phyloP scores from a whole-genome alignment of 2,888 invertebrate species.

The Tenthredo amoena region DNA sequence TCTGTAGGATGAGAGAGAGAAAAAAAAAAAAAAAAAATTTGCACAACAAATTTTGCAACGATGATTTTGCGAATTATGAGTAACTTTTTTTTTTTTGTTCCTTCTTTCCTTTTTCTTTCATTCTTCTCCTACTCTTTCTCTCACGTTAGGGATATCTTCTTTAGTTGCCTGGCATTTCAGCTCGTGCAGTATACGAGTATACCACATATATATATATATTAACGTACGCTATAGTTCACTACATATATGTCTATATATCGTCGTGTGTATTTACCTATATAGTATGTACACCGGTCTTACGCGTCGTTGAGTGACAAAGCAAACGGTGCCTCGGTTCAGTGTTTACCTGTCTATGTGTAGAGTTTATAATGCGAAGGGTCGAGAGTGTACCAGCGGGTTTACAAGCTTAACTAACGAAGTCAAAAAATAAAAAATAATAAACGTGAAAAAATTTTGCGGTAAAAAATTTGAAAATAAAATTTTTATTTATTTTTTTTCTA shows the following conservation, averaged over 20 bases:
- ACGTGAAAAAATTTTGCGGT: not conserved
- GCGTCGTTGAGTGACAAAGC: slow-evolving; percentile 41
- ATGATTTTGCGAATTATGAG: too few relatives aligned
- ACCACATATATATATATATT: not conserved
- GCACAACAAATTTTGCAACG: too few relatives aligned
- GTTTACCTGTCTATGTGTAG: not conserved
- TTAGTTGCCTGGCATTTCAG: not conserved
- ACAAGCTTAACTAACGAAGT: slow-evolving; percentile 16
- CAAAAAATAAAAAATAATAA: not conserved
- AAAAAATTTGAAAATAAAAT: not conserved
- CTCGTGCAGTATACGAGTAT: not conserved
- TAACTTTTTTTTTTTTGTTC: not conserved
- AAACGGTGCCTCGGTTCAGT: not conserved
- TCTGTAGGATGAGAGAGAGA: too few relatives aligned
- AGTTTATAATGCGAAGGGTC: slow-evolving; percentile 22
- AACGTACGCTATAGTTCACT: not conserved
- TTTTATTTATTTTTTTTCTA: too few relatives aligned
- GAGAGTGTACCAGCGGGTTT: not conserved
- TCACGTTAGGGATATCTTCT: not conserved
- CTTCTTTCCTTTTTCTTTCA: not conserved
- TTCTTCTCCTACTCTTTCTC: not conserved
- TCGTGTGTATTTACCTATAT: slow-evolving; percentile 3
- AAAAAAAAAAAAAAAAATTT: too few relatives aligned
- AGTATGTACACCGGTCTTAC: slow-evolving; percentile 30
- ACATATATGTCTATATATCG: not conserved